Base-by-base conservation (phyloP, 2,888 invertebrate genomes). In the Orthonevra nobilis region DNA sequence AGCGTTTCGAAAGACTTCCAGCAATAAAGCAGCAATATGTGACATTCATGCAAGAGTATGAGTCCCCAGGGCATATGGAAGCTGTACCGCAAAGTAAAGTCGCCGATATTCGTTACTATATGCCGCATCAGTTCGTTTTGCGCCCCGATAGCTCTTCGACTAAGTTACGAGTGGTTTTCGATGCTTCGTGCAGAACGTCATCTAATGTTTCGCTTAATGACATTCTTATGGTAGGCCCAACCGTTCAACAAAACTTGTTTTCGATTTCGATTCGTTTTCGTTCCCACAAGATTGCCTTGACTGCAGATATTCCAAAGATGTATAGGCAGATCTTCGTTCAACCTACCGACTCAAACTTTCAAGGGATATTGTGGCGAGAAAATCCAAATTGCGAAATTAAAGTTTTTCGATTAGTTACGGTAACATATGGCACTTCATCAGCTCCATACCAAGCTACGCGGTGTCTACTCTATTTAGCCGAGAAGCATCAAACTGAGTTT, bases 391-490 rank as follows among this genome's bases (percentile, higher is more conserved):
- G 15, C 5, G 2, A 61, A 36, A 38, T 61, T 15, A 10, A 40
- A 12, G 32, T 66, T 12, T 74, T 12, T 28, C 36, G 46, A 32
- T 42, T 74, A 23, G 50, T 14, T 2, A 73, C 82, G n/a, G 81
- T 82, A 0, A 81, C 61, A 0, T 81, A 81, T 23, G 79, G 75
- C 2, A 75, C 75, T 2, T 58, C 73, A n/a, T 36, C 74, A 3
- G 81, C 81, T 7, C 73, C 81, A 17, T 82, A 72, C 56, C 48
- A 61, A 38, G 61, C 36, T 38, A 61, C 40, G 26, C 38, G 61
- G 2, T 48, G 30, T 19, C 20, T 46, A 9, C 23, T 46, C 9
- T 26, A 60, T 26, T 44, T 60, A n/a, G 82, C 82, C 5, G 36
- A 63, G 3, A 66, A 81, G 12, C 63, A 82, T 44, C 12, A 20